phyloP scores from a whole-genome alignment of 1,140 invertebrate species.

The Chironomus striatipennis region DNA sequence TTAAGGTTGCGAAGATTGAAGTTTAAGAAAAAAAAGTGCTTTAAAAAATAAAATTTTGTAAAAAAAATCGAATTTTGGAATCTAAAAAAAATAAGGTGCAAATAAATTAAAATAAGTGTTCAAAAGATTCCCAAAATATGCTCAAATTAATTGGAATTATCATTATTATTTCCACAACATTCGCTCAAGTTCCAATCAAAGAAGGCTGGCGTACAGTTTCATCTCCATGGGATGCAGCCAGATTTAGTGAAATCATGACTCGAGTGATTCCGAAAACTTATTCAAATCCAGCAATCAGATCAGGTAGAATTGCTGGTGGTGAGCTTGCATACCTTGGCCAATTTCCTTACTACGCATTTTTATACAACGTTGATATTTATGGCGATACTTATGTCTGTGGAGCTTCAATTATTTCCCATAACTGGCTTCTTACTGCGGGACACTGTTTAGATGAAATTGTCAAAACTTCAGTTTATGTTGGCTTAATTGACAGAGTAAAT shows the following conservation, averaged over 20 bases:
- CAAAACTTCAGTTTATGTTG: background rate
- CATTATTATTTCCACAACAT: background rate
- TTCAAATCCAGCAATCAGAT: background rate
- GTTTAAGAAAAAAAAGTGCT: too few relatives aligned
- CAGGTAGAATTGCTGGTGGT: conserved; percentile 38
- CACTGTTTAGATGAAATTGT: conserved; percentile 42
- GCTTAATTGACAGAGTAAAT: background rate
- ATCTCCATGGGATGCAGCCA: background rate
- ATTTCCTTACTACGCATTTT: conserved; percentile 39
- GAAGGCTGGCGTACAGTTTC: background rate
- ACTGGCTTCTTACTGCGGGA: conserved; percentile 49
- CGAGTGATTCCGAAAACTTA: background rate
- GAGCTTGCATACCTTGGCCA: conserved; percentile 31
- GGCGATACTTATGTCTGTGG: conserved; percentile 39
- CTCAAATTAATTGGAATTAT: background rate
- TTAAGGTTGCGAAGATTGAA: too few relatives aligned
- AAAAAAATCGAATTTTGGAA: too few relatives aligned
- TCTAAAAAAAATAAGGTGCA: too few relatives aligned
- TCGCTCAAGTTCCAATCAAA: background rate
- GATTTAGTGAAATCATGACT: background rate
- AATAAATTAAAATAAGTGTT: too few relatives aligned
- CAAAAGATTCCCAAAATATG: too few relatives aligned
- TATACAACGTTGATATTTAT: conserved; percentile 33
- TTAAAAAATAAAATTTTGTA: too few relatives aligned
- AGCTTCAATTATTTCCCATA: conserved; percentile 45